Percentiles rank a stretch among this genome's conserved stretches.
These are phyloP conservation scores for Chrosomus eos DNA, from an alignment of 2,797 vertebrate genomes.

Conservation along the genomic window DNA sequence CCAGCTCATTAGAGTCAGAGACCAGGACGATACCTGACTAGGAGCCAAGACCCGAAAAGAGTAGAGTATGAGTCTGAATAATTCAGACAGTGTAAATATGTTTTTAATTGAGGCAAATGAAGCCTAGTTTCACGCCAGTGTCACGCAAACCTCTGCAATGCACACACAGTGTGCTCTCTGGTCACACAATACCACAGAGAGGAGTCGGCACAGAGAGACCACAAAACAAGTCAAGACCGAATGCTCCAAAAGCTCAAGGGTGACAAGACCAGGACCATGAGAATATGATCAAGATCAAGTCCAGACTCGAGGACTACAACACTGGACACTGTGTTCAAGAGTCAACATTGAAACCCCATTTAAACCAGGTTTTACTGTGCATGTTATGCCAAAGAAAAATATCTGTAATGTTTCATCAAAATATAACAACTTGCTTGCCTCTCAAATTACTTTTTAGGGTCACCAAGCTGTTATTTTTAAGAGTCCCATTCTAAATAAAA, in stretches of 20 bases:
- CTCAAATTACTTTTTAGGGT: background rate
- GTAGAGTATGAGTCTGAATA: background rate
- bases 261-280: background rate
- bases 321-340: background rate
- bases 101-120: background rate
- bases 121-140: background rate
- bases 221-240: background rate
- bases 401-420: background rate
- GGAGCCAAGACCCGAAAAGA: background rate
- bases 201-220: background rate
- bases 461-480: background rate
- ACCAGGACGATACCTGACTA: background rate
- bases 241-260: background rate
- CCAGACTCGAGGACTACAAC: background rate
- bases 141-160: background rate
- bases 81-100: background rate
- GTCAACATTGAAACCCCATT: background rate
- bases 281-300: background rate
- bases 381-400: background rate
- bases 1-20: background rate
- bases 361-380: background rate
- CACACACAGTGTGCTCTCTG: background rate
- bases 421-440: background rate
- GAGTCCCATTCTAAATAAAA: background rate
- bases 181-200: background rate